Evolutionary conservation across 2,113 vertebrate species (phyloP).

Genomic region (Poecile atricapillus): DNA sequence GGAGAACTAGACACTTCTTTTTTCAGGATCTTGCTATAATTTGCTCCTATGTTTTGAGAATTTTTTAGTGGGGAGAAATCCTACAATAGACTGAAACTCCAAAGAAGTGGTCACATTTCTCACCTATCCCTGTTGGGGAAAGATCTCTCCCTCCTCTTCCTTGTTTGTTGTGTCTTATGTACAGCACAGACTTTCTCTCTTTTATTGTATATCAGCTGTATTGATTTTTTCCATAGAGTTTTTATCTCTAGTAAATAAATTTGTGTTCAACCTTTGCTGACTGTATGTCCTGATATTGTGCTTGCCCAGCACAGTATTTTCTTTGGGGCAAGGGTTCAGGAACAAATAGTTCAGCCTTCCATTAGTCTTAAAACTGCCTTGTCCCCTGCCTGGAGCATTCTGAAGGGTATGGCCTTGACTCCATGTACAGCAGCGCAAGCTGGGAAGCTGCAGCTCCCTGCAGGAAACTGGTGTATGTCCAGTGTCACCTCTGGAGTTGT

Average conservation of each 20-base stretch:
- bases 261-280: not conserved
- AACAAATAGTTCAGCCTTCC: not conserved
- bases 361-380: not conserved
- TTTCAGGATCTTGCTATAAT: not conserved
- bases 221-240: not conserved
- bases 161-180: not conserved
- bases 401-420: not conserved
- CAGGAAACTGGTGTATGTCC: not conserved
- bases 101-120: not conserved
- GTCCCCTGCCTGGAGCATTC: not conserved
- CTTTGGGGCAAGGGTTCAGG: not conserved
- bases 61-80: not conserved
- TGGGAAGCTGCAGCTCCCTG: not conserved
- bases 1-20: conserved; percentile 56
- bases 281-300: not conserved
- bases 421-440: fast-evolving
- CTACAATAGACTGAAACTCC: not conserved
- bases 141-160: not conserved
- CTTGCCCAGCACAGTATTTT: not conserved
- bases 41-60: not conserved
- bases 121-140: fast-evolving
- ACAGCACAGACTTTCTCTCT: not conserved
- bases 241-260: conserved; percentile 14
- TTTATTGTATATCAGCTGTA: not conserved
- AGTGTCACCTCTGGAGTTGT: not conserved